Evolutionary conservation across 2,888 invertebrate genomes (phyloP), one percentile per base, ranked within the genome.

Genomic region (Melanostoma scalare): DNA sequence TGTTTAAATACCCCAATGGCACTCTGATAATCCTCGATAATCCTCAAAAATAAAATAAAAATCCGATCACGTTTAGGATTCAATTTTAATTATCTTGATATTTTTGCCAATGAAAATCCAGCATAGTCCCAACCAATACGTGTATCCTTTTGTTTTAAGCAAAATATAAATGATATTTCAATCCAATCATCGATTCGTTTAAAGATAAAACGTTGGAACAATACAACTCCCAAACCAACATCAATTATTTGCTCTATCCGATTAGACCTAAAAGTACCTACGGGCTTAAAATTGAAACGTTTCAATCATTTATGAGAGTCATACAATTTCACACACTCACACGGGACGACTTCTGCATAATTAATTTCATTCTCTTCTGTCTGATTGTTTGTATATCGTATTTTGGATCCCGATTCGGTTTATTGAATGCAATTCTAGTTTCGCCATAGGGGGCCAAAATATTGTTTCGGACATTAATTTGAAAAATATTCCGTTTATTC

Each of bases 401-500:
- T 60, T 65, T 53, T 35, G 35, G 36, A 6, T 42, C 38, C 65
- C 77, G 53, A 72, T 53, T 71, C 20, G 20, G 20, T 20, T 20
- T 52, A 35, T 53, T 6, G 4, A 72, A 60, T 72, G 76, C 56
- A 72, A 76, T 81, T 81, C 60, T 55, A 48, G 60, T 60, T 33
- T 72, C 50, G 42, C 30, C 61, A 35, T 60, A 50, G 20, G 44
- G 63, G 10, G 30, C 35, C 36, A n/a, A 35, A 44, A 53, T 48
- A 58, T 52, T 33, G 55, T 63, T 58, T n/a, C 10, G 60, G 71
- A 61, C 80, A 81, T 81, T 81, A 81, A 81, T 72, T 81, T 72
- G 42, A 46, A 81, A 81, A 81, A 76, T 76, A 81, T 81, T 76
- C 76, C 50, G 81, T 61, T 81, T 81, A 67, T 75, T 52, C 44